Conservation (phyloP, 1,140 invertebrate genomes). For the Leptopilina boulardi region DNA sequence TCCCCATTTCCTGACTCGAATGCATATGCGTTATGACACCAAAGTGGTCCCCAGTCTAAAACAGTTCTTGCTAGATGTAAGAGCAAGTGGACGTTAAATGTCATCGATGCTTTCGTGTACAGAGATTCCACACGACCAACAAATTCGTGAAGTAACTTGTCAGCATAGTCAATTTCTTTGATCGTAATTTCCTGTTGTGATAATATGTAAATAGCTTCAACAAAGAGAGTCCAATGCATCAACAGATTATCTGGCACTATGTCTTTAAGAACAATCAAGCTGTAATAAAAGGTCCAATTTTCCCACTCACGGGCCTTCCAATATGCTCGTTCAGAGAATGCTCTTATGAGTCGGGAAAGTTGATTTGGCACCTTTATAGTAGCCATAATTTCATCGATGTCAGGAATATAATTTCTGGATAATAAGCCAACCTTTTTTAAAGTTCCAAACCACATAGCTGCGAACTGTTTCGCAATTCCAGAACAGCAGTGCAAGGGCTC, state of each 20-base stretch:
- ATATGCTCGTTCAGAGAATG: constrained; percentile 36
- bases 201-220: constrained; percentile 34
- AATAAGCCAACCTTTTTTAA: not conserved
- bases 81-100: constrained; percentile 47
- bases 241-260: constrained; percentile 33
- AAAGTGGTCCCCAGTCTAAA: not conserved
- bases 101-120: constrained; percentile 35
- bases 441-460: constrained; percentile 25
- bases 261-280: constrained; percentile 34
- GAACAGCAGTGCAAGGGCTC: constrained; percentile 32
- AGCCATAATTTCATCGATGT: constrained; percentile 17
- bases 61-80: constrained; percentile 47
- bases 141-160: constrained; percentile 35
- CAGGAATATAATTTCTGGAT: too few relatives aligned
- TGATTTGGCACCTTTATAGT: constrained; percentile 41
- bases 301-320: constrained; percentile 43
- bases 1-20: too few relatives aligned
- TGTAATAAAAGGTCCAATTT: constrained; percentile 45
- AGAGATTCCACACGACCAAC: constrained; percentile 12
- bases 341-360: constrained; percentile 37
- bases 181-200: constrained; percentile 7
- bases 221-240: constrained; percentile 35
- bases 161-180: not conserved
- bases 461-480: too few relatives aligned
- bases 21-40: too few relatives aligned